A percentile compares a stretch with the other conserved stretches of the same genome.
Conservation (phyloP, 1,140 invertebrate species). For the Oedothorax gibbosus region DNA sequence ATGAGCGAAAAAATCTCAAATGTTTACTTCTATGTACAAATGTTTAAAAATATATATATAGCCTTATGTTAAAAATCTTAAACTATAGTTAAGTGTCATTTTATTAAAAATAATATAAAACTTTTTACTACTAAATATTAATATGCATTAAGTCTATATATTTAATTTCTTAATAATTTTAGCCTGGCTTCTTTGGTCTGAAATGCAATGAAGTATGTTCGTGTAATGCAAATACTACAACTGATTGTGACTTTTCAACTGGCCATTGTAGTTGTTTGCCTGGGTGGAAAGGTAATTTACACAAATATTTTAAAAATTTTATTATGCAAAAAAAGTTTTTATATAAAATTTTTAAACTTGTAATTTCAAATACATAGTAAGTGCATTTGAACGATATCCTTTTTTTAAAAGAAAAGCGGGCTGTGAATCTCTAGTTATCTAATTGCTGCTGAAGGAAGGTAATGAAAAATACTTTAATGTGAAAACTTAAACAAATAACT, state of each 20-base stretch:
- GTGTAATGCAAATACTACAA: neutral
- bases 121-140: too few species aligned
- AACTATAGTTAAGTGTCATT: too few species aligned
- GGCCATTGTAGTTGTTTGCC: conserved; percentile 72
- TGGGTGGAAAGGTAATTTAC: conserved; percentile 69
- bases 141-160: too few species aligned
- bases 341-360: neutral
- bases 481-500: too few species aligned
- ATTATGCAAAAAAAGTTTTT: neutral
- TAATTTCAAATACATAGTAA: too few species aligned
- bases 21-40: neutral
- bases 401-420: too few species aligned
- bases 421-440: too few species aligned
- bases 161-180: neutral
- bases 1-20: neutral
- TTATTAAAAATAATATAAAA: too few species aligned
- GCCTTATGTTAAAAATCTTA: too few species aligned
- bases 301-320: neutral
- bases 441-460: too few species aligned
- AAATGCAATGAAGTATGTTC: conserved; percentile 10
- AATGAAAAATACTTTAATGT: too few species aligned
- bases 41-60: neutral
- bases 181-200: conserved; percentile 18
- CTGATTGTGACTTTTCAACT: conserved; percentile 69
- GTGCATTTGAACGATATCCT: too few species aligned